Base-by-base conservation (phyloP, 2,797 vertebrate genomes). In the Borostomias antarcticus region DNA sequence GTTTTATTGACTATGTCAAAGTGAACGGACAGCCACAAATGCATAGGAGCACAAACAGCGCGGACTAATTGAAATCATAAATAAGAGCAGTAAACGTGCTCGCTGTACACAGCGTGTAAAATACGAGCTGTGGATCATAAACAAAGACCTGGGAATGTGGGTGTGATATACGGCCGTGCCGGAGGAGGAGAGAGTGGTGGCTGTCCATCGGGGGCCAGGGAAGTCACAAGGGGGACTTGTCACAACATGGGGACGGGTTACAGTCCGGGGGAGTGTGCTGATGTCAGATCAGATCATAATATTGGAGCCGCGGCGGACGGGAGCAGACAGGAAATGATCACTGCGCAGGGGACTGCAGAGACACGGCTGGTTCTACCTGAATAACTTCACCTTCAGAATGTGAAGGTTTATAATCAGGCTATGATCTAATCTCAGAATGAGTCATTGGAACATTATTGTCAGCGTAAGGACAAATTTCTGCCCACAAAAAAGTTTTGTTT, bases 41-140 rank as follows among this genome's bases (percentile, higher is more conserved):
- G 66, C 60, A 21, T 17, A 7, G 63, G 51, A 61, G 51, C 30
- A 48, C 68, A 69, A 60, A 74, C 5, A 26, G 68, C 2, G 2
- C 33, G 1, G 52, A 30, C 69, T 66, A 76, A 83, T 82, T 75
- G 72, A 37, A 57, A 65, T 79, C 75, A 58, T 90, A 90, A 91
- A 88, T 85, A 82, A 86, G 47, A 28, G 72, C 58, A 76, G 82
- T 88, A 88, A 88, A 89, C 66, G 66, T 72, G 74, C 69, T 79
- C 72, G 78, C 71, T 63, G 72, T 82, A 80, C 71, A 71, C 69
- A 59, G 47, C 1, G 68, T 62, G 60, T 80, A 74, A 85, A 84
- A 84, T 74, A 68, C 74, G 79, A 68, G 68, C 66, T 19, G 19
- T 51, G 59, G 2, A 47, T 77, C 68, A 48, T 85, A 81, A 78